Percentiles rank a stretch among this genome's conserved stretches.
Conservation (phyloP, 2,888 invertebrate genomes). For the Pammene fasciana region DNA sequence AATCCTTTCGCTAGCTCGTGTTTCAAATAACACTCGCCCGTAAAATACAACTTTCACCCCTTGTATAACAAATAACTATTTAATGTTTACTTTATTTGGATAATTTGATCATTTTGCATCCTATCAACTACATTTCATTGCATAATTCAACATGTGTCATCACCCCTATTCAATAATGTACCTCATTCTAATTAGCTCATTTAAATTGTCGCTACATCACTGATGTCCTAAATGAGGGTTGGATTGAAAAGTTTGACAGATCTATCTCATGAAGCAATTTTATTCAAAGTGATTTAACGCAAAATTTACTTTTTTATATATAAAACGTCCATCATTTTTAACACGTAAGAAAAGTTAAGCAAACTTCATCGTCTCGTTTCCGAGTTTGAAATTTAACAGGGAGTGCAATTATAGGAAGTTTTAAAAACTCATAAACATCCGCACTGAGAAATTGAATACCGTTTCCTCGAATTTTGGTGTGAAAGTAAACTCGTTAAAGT, state of each 20-base stretch:
- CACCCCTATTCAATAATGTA: too few species aligned
- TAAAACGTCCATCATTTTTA: slow-evolving; percentile 17
- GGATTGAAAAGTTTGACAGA: background rate
- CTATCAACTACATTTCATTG: too few species aligned
- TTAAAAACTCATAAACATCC: slow-evolving; percentile 36
- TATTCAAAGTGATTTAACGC: background rate
- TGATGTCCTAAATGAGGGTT: background rate
- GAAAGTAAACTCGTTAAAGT: slow-evolving; percentile 33
- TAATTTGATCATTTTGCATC: too few species aligned
- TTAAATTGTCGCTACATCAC: background rate
- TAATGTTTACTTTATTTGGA: too few species aligned
- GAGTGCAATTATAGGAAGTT: slow-evolving; percentile 33
- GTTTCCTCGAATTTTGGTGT: slow-evolving; percentile 25
- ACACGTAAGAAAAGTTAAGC: slow-evolving; percentile 33
- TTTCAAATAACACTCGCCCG: too few species aligned
- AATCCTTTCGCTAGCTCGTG: too few species aligned
- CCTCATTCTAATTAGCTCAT: background rate
- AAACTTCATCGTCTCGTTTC: slow-evolving; percentile 28
- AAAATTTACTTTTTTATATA: slow-evolving; percentile 8
- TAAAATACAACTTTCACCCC: too few species aligned
- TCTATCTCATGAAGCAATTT: background rate
- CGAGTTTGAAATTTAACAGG: slow-evolving; percentile 39
- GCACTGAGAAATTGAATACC: slow-evolving; percentile 34
- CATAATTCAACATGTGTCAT: too few species aligned
- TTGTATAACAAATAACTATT: too few species aligned